Conservation (phyloP, 2,113 vertebrate genomes). For the Polypterus senegalus region DNA sequence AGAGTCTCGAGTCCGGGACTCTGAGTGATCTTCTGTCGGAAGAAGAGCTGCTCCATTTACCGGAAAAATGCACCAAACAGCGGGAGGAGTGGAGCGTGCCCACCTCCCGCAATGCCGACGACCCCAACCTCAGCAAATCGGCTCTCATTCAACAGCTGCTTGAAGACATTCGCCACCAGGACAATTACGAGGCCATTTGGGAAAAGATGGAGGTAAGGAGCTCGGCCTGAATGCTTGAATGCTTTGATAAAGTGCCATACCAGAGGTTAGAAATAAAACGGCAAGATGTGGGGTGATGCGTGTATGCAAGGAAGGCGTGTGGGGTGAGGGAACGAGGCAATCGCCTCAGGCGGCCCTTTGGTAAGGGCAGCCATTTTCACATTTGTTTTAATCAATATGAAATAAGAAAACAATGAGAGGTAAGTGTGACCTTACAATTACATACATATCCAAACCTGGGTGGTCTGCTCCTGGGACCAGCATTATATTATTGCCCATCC, state of each 20-base stretch:
- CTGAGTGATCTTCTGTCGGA: constrained; percentile 79
- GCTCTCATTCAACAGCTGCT: constrained; percentile 71
- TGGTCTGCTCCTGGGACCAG: too few species aligned
- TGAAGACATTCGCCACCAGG: constrained; percentile 74
- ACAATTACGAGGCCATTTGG: constrained; percentile 76
- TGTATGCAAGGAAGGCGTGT: too few species aligned
- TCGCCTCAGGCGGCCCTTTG: too few species aligned
- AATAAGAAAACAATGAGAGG: too few species aligned
- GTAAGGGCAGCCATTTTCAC: too few species aligned
- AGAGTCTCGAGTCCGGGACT: constrained; percentile 79
- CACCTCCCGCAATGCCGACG: constrained; percentile 37
- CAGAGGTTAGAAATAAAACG: too few species aligned
- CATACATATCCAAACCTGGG: too few species aligned
- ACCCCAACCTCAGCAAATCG: constrained; percentile 42
- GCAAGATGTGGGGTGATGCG: too few species aligned
- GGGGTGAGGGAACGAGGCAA: too few species aligned
- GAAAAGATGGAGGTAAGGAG: constrained; percentile 78
- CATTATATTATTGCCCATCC: too few species aligned
- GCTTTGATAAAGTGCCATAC: background rate
- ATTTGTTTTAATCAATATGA: too few species aligned
- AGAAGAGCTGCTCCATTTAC: constrained; percentile 51
- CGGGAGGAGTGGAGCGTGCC: constrained; percentile 20
- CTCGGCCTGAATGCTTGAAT: background rate
- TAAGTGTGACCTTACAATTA: too few species aligned
- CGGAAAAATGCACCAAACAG: constrained; percentile 37